phyloP scores from a whole-genome alignment of 2,797 vertebrate genomes.

The Chelon labrosus region DNA sequence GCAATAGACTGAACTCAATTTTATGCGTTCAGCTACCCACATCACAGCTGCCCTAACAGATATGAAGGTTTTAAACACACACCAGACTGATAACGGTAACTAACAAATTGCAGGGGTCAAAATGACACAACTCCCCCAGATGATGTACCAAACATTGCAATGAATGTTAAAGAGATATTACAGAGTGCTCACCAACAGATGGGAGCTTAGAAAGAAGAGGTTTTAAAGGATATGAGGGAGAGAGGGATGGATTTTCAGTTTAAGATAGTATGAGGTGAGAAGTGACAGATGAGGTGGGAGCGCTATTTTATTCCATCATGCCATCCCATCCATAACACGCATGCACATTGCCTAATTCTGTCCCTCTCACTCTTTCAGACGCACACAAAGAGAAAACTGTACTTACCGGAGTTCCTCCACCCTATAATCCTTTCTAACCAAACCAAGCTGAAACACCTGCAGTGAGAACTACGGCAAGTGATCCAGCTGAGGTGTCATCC shows the following conservation, averaged over 20 bases:
- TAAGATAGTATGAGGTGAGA: constrained; percentile 35
- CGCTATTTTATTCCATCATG: constrained; percentile 10
- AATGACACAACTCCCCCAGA: constrained; percentile 18
- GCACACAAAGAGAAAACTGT: constrained; percentile 57
- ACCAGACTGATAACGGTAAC: constrained; percentile 16
- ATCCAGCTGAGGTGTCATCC: constrained; percentile 24
- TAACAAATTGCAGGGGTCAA: constrained; percentile 34
- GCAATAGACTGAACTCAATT: constrained; percentile 15
- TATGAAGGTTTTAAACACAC: constrained; percentile 25
- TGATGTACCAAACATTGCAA: constrained; percentile 21
- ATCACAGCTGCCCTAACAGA: constrained; percentile 37
- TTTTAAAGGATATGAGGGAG: constrained; percentile 1
- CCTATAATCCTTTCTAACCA: constrained; percentile 64
- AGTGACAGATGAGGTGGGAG: constrained; percentile 40
- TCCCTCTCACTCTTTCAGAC: constrained; percentile 28
- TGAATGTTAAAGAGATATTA: constrained; percentile 2
- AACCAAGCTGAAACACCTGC: constrained; percentile 63
- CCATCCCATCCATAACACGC: constrained; percentile 6
- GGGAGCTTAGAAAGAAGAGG: constrained; percentile 10
- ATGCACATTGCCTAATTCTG: constrained; percentile 12
- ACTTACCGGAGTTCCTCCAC: constrained; percentile 56
- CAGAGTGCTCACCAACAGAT: not conserved
- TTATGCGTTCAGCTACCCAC: constrained; percentile 35
- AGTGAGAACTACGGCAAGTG: constrained; percentile 51
- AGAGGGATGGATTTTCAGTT: constrained; percentile 25